A percentile compares a stretch with the other conserved stretches of the same genome.
Conservation (phyloP, 2,797 vertebrate species). For the Acanthis flammea region DNA sequence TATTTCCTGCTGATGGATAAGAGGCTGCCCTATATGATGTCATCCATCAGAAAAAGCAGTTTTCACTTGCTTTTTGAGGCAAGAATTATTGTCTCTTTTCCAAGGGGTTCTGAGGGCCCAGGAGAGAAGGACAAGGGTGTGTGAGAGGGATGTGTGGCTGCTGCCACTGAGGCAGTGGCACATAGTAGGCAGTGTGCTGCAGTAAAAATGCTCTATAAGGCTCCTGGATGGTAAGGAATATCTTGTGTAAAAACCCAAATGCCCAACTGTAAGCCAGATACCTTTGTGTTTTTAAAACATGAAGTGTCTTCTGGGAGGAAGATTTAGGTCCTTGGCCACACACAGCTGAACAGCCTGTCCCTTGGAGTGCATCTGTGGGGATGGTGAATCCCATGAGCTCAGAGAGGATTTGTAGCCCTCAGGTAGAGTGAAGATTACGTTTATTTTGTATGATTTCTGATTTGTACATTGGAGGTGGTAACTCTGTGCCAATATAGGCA, state of each 20-base stretch:
- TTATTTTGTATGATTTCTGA: neutral
- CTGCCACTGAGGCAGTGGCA: neutral
- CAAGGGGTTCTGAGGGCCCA: neutral
- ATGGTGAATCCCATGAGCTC: neutral
- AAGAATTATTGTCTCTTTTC: neutral
- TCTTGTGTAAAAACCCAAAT: neutral
- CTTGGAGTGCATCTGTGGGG: rapidly evolving
- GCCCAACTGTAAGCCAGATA: neutral
- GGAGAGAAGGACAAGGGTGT: neutral
- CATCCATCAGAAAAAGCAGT: neutral
- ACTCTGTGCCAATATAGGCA: neutral
- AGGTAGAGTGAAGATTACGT: rapidly evolving
- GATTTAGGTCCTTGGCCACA: neutral
- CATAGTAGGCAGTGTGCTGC: neutral
- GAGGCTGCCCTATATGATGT: neutral
- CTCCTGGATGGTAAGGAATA: neutral
- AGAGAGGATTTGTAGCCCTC: neutral
- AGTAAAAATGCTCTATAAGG: neutral
- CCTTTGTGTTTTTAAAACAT: neutral
- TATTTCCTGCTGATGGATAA: neutral
- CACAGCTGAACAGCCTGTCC: neutral
- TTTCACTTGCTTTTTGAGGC: neutral
- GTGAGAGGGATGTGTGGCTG: neutral
- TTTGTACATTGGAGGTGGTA: neutral
- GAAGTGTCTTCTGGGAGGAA: neutral